phyloP scores from a whole-genome alignment of 2,113 vertebrate genomes.

The Gallinago paraguaiae region DNA sequence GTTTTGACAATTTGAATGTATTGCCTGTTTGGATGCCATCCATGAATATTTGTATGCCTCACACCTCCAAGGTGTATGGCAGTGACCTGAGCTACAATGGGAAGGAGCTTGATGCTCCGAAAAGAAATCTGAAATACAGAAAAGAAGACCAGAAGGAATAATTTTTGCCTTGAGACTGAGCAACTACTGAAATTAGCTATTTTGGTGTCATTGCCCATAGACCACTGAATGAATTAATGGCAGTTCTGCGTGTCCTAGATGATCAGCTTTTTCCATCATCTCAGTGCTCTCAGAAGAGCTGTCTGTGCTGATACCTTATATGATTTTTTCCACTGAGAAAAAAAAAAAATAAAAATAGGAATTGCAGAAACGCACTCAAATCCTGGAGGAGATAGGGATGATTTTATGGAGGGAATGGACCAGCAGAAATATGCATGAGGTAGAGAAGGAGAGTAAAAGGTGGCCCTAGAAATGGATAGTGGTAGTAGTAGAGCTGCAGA shows the following conservation, averaged over 20 bases:
- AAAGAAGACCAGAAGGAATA: not conserved
- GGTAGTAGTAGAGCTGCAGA: not conserved
- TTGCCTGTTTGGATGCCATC: not conserved
- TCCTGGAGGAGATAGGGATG: not conserved
- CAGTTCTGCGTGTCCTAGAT: not conserved
- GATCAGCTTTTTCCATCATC: not conserved
- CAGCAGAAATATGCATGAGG: not conserved
- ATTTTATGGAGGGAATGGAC: not conserved
- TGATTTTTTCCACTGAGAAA: not conserved
- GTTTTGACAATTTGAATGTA: not conserved
- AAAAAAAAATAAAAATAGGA: not conserved
- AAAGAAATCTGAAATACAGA: not conserved
- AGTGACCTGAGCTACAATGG: not conserved
- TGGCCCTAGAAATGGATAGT: not conserved
- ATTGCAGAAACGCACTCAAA: not conserved
- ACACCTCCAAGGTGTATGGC: not conserved
- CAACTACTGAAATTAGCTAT: not conserved
- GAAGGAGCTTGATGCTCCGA: not conserved
- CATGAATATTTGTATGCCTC: not conserved
- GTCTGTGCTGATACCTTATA: not conserved
- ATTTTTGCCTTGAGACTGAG: not conserved
- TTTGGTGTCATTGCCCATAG: not conserved
- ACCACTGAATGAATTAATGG: not conserved
- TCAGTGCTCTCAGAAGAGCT: not conserved
- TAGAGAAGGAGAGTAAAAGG: not conserved